Evolutionary conservation across 2,888 invertebrate species (phyloP).

Genomic region (Pachymerium ferrugineum): DNA sequence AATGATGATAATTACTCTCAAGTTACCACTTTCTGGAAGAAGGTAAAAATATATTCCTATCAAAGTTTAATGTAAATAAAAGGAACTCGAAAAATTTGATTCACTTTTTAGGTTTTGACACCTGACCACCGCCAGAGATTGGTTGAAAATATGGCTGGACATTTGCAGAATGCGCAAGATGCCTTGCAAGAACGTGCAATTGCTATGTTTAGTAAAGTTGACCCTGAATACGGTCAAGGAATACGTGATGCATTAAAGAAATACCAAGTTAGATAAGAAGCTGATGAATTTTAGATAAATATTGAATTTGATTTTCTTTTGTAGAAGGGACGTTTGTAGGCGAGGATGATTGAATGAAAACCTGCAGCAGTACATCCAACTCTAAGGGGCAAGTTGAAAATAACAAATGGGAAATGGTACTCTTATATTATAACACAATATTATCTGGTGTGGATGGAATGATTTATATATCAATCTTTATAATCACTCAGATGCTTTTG

Average conservation of each 20-base stretch:
- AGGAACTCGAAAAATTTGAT: not conserved
- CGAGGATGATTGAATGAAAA: not conserved
- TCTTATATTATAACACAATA: no score
- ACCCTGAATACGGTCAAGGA: conserved; percentile 64
- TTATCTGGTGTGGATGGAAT: no score
- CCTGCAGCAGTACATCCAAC: no score
- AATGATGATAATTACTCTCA: conserved; percentile 91
- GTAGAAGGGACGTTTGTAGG: not conserved
- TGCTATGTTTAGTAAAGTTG: conserved; percentile 72
- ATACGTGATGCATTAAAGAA: conserved; percentile 30
- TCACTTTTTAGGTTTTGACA: conserved; percentile 59
- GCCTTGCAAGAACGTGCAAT: conserved; percentile 76
- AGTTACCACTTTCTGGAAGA: conserved; percentile 69
- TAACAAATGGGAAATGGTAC: no score
- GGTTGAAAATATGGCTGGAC: conserved; percentile 71
- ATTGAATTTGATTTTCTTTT: not conserved
- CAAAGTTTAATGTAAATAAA: not conserved
- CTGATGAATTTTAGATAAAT: not conserved
- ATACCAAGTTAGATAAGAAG: conserved; percentile 27
- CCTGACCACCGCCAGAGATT: conserved; percentile 65
- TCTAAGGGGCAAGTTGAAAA: no score
- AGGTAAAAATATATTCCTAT: conserved; percentile 51
- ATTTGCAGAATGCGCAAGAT: conserved; percentile 68
- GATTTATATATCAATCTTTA: no score
- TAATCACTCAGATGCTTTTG: no score